phyloP scores from a whole-genome alignment of 2,888 invertebrate species.

The Agrilus biguttatus region DNA sequence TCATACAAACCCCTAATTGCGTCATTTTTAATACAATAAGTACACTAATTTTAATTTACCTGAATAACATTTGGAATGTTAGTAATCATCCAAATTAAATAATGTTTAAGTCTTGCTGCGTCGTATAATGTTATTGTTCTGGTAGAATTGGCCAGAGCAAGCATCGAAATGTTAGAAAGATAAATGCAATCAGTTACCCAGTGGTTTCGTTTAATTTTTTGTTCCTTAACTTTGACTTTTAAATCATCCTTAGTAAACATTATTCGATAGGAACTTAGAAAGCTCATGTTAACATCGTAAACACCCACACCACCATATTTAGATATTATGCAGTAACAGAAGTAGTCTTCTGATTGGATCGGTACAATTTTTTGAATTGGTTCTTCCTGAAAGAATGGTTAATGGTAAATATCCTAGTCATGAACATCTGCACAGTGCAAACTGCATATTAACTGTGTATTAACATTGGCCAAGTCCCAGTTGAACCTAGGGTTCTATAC shows the following conservation, averaged over 20 bases:
- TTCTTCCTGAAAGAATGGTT: slow-evolving; percentile 36
- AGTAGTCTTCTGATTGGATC: slow-evolving; percentile 40
- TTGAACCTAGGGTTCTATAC: too few relatives aligned
- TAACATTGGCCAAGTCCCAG: too few relatives aligned
- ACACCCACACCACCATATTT: slow-evolving; percentile 44
- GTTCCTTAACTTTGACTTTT: slow-evolving; percentile 23
- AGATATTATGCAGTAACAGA: slow-evolving; percentile 44
- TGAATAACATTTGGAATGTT: slow-evolving; percentile 41
- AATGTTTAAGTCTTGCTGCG: slow-evolving; percentile 41
- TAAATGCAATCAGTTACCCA: slow-evolving; percentile 52
- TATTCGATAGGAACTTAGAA: slow-evolving; percentile 36
- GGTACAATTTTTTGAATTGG: slow-evolving; percentile 41
- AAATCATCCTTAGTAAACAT: slow-evolving; percentile 40
- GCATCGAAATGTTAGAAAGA: slow-evolving; percentile 37
- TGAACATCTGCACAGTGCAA: too few relatives aligned
- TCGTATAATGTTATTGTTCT: slow-evolving; percentile 46
- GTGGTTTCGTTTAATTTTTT: slow-evolving; percentile 32
- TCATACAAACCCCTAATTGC: too few relatives aligned
- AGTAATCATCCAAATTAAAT: slow-evolving; percentile 40
- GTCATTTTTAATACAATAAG: too few relatives aligned
- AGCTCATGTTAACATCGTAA: slow-evolving; percentile 39
- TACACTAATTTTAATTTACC: too few relatives aligned
- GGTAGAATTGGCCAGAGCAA: slow-evolving; percentile 41
- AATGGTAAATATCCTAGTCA: neutral
- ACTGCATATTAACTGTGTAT: neutral